Conservation (phyloP, 2,113 vertebrate genomes). For the Phasianus colchicus region DNA sequence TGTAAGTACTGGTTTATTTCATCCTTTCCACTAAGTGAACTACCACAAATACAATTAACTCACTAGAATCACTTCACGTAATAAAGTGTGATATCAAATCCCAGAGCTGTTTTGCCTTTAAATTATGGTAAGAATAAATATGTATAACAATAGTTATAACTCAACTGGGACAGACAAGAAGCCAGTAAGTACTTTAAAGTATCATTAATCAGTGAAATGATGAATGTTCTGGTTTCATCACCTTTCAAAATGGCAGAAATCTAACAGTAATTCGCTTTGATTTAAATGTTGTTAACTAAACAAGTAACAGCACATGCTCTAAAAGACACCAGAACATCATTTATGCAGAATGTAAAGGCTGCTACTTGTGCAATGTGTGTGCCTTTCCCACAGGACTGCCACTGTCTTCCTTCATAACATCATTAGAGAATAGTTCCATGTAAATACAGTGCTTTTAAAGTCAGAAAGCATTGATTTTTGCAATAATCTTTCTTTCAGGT, state of each 20-base stretch:
- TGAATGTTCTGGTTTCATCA: not conserved
- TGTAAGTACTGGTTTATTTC: not conserved
- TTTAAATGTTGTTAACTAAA: not conserved
- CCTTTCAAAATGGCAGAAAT: not conserved
- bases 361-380: not conserved
- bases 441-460: not conserved
- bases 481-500: slow-evolving; percentile 7
- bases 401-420: not conserved
- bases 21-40: not conserved
- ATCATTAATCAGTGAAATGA: not conserved
- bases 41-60: not conserved
- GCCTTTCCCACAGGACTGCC: not conserved
- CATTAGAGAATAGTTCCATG: not conserved
- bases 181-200: not conserved
- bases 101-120: not conserved
- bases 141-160: not conserved
- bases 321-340: not conserved
- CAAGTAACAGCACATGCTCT: not conserved
- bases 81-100: not conserved
- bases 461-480: not conserved
- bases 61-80: not conserved
- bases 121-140: not conserved
- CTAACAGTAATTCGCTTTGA: not conserved
- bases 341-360: not conserved
- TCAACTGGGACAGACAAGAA: not conserved